Conservation (phyloP, 2,888 invertebrate genomes). For the Galeruca laticollis region DNA sequence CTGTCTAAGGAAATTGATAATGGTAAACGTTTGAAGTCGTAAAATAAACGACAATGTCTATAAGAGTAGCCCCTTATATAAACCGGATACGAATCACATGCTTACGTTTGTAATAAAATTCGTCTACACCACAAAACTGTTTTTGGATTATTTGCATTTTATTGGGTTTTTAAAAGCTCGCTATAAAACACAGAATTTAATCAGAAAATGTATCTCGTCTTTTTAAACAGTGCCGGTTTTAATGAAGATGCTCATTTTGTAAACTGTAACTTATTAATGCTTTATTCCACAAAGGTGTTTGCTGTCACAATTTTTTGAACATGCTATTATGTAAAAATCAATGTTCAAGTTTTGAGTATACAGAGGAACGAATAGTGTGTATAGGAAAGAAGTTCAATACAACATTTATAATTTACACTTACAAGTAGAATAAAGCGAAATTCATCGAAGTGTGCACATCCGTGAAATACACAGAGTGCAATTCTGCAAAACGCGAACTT, state of each 20-base stretch:
- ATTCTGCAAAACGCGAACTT: no score
- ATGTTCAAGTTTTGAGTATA: no score
- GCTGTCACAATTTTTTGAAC: neutral
- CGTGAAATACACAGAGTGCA: no score
- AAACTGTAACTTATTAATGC: neutral
- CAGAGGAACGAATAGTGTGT: no score
- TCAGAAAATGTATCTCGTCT: neutral
- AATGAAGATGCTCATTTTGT: neutral
- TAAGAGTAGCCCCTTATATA: neutral
- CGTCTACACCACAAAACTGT: slow-evolving; percentile 2
- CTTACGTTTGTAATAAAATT: slow-evolving; percentile 6
- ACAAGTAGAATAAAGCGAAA: no score
- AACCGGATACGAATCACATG: slow-evolving; percentile 2
- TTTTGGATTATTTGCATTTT: slow-evolving; percentile 18
- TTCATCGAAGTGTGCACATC: no score
- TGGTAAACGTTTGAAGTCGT: slow-evolving; percentile 4
- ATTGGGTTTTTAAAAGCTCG: neutral
- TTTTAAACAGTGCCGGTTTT: neutral
- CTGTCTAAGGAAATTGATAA: neutral
- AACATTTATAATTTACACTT: no score
- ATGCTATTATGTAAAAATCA: no score
- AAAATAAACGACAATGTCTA: slow-evolving; percentile 2
- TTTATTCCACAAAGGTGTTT: neutral
- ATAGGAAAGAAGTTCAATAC: no score
- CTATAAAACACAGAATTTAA: slow-evolving; percentile 1